Percentiles rank a stretch among this genome's conserved stretches.
These are phyloP conservation scores for Nezara viridula DNA, from an alignment of 2,888 invertebrate genomes.

Conservation along the genomic window DNA sequence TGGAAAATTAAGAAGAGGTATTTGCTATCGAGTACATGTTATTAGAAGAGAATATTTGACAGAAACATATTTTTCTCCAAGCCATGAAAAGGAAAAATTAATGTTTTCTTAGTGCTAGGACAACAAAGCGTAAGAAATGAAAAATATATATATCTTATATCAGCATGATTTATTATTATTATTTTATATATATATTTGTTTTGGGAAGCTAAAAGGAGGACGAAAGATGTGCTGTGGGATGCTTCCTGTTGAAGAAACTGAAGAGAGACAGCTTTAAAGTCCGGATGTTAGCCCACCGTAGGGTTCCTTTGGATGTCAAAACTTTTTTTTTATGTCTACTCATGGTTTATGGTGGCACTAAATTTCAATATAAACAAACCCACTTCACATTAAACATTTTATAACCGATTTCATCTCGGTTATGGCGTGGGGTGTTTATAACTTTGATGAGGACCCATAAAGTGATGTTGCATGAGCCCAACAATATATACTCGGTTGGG, in stretches of 20 bases:
- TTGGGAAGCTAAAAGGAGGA: background rate
- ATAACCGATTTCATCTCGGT: conserved; percentile 30
- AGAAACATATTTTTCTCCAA: background rate
- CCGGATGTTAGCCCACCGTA: conserved; percentile 32
- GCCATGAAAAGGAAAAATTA: background rate
- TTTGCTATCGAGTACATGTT: background rate
- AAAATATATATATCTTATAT: too few relatives aligned
- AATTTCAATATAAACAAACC: conserved; percentile 40
- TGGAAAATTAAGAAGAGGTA: background rate
- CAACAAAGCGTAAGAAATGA: too few relatives aligned
- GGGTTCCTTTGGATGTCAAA: conserved; percentile 32
- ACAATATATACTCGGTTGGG: background rate
- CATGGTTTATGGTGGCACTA: conserved; percentile 30
- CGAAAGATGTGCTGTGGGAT: background rate
- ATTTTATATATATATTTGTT: background rate
- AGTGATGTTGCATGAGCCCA: background rate
- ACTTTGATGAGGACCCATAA: conserved; percentile 30
- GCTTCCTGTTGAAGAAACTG: conserved; percentile 42
- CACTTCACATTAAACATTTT: conserved; percentile 39
- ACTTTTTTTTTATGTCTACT: conserved; percentile 38
- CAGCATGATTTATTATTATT: too few relatives aligned
- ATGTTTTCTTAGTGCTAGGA: too few relatives aligned
- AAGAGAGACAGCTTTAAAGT: conserved; percentile 32
- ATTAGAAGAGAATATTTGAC: background rate
- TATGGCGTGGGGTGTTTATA: conserved; percentile 37